A percentile compares a stretch with the other conserved stretches of the same genome.
Evolutionary conservation across 2,113 vertebrate species (phyloP).

Genomic region (Ammodytes dubius): DNA sequence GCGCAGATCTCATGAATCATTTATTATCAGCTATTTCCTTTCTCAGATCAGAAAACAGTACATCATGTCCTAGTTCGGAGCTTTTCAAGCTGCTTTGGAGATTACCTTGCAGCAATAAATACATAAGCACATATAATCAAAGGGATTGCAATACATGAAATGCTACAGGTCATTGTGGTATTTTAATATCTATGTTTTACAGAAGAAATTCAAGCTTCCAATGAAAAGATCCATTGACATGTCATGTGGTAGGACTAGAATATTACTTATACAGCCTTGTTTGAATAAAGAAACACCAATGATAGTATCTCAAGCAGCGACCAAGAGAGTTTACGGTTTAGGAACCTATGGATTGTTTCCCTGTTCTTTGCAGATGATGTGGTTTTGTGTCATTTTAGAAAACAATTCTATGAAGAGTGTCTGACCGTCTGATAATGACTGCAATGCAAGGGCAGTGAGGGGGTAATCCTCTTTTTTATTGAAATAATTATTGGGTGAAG

Average conservation of each 20-base stretch:
- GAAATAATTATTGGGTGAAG: background rate
- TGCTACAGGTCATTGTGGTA: background rate
- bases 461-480: background rate
- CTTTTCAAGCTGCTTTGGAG: background rate
- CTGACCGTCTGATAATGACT: constrained; percentile 6
- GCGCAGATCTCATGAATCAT: constrained; percentile 52
- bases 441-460: background rate
- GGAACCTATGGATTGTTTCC: too few relatives aligned
- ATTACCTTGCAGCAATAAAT: background rate
- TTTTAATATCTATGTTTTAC: background rate
- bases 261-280: background rate
- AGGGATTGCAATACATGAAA: background rate
- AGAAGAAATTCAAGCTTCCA: too few relatives aligned
- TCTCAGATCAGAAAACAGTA: background rate
- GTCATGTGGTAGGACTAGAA: background rate
- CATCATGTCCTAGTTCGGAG: background rate
- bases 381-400: background rate
- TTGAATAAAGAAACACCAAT: too few relatives aligned
- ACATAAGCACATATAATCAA: too few relatives aligned
- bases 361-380: too few relatives aligned
- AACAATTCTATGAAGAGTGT: background rate
- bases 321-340: too few relatives aligned
- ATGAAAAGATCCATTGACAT: background rate
- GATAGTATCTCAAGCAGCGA: too few relatives aligned
- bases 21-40: constrained; percentile 44